Evolutionary conservation across 2,113 vertebrate genomes (phyloP).

Genomic region (Mesocricetus auratus): DNA sequence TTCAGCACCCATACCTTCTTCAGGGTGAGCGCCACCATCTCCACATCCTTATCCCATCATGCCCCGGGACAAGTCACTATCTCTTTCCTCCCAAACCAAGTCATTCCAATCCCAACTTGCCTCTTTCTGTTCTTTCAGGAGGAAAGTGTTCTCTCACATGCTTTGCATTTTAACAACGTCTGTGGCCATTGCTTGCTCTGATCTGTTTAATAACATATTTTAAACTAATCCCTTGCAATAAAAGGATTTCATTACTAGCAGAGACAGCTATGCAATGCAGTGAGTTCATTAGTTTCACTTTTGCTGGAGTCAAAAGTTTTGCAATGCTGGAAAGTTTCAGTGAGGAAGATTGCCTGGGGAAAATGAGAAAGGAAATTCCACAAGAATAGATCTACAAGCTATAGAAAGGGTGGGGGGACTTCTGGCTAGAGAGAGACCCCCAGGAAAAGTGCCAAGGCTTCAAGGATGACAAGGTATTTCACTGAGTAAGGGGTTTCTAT

Average conservation of each 20-base stretch:
- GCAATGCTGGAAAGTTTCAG: constrained; percentile 39
- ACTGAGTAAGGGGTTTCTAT: neutral
- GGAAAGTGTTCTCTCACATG: constrained; percentile 38
- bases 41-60: neutral
- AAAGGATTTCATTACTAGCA: constrained; percentile 79
- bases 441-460: neutral
- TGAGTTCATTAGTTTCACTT: constrained; percentile 72
- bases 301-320: constrained; percentile 58
- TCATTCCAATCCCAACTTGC: constrained; percentile 41
- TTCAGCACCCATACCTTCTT: neutral
- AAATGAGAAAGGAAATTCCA: neutral
- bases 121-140: constrained; percentile 65
- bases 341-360: neutral
- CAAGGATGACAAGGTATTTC: neutral
- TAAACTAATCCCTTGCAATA: constrained; percentile 78
- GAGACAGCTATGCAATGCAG: constrained; percentile 69
- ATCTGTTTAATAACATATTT: constrained; percentile 83
- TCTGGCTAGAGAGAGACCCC: neutral
- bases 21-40: neutral
- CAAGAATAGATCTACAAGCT: neutral
- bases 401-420: neutral
- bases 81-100: constrained; percentile 13
- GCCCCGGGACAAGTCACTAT: neutral
- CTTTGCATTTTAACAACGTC: constrained; percentile 74
- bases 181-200: constrained; percentile 76